Percentiles rank a stretch among this genome's conserved stretches.
Evolutionary conservation across 2,888 invertebrate genomes (phyloP).

Genomic region (Resseliella maxima): DNA sequence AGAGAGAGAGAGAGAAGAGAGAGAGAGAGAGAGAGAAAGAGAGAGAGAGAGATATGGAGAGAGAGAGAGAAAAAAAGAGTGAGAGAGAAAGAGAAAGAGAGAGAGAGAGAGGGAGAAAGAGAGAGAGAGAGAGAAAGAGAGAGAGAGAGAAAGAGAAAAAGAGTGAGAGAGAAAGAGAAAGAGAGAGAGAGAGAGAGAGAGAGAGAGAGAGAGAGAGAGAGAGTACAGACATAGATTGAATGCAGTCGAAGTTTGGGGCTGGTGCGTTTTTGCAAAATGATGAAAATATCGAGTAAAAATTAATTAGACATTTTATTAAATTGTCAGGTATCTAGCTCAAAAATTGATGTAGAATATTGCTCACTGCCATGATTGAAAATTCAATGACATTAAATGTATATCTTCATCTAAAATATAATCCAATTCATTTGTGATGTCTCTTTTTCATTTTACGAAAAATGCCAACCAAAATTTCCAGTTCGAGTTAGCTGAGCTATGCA

Average conservation of each 20-base stretch:
- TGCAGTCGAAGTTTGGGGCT: no score
- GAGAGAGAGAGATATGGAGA: neutral
- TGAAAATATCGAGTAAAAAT: constrained; percentile 46
- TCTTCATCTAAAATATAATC: constrained; percentile 54
- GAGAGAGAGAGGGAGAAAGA: no score
- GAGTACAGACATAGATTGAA: neutral
- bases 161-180: neutral
- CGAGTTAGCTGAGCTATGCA: neutral
- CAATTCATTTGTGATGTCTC: neutral
- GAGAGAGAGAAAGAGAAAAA: no score
- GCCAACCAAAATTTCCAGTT: neutral
- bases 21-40: no score
- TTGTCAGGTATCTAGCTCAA: constrained; percentile 52
- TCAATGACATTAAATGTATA: constrained; percentile 44
- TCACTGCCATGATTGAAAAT: constrained; percentile 6
- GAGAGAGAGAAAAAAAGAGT: neutral
- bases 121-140: no score
- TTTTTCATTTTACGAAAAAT: neutral
- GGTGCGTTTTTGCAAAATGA: constrained; percentile 12
- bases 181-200: neutral
- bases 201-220: neutral
- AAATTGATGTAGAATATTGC: neutral
- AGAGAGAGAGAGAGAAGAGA: no score
- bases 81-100: neutral
- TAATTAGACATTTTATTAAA: constrained; percentile 55